These are phyloP conservation scores for Dioctria linearis DNA, from an alignment of 2,888 invertebrate species.

Conservation along the genomic window DNA sequence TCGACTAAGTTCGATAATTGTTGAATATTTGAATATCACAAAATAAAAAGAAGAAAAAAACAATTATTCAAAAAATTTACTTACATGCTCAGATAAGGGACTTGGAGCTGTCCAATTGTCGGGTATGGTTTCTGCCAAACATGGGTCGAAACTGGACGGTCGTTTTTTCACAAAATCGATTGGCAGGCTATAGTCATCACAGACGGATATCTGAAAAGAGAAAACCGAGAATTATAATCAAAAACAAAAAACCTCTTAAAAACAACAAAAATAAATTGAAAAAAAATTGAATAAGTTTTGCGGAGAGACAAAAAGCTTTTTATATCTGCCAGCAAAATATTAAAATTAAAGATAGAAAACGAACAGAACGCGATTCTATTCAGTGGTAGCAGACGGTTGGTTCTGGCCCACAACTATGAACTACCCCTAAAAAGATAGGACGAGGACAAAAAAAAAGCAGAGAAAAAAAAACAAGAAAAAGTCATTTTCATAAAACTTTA, in stretches of 20 bases:
- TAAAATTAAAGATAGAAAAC: conserved; percentile 13
- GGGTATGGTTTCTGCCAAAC: conserved; percentile 75
- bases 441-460: not conserved
- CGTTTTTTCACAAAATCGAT: conserved; percentile 85
- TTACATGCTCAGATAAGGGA: conserved; percentile 71
- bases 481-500: conserved; percentile 35
- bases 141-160: conserved; percentile 77
- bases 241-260: conserved; percentile 1
- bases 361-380: not conserved
- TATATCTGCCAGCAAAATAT: conserved; percentile 14
- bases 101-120: conserved; percentile 69
- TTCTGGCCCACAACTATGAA: not conserved
- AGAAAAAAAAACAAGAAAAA: conserved; percentile 17
- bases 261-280: conserved; percentile 23
- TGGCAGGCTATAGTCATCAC: conserved; percentile 90
- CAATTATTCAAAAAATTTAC: conserved; percentile 59
- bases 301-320: not conserved
- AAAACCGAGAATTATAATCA: not conserved
- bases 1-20: too few relatives aligned
- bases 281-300: not conserved
- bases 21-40: not conserved
- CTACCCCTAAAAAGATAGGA: conserved; percentile 2
- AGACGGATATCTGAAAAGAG: conserved; percentile 80
- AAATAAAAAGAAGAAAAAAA: conserved; percentile 26
- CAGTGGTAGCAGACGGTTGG: not conserved